Conservation (phyloP, 2,888 invertebrate genomes). For the Ligdia adustata region DNA sequence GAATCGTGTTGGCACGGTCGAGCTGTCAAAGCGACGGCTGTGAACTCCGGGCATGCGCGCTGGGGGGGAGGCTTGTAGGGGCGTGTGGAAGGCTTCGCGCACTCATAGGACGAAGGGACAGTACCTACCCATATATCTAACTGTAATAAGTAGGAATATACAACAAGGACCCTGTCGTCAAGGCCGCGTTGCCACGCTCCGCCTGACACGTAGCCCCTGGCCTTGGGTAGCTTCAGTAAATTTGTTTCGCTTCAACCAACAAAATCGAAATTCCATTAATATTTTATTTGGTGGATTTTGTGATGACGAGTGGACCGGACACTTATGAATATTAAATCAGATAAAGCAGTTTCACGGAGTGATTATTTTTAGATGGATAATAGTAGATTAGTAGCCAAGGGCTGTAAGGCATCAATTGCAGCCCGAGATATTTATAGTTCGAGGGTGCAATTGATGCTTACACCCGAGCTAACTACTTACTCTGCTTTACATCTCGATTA, state of each 20-base stretch:
- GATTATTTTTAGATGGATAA: too few species aligned
- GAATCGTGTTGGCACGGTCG: slow-evolving; percentile 68
- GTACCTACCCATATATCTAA: slow-evolving; percentile 45
- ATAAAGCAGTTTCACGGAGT: slow-evolving; percentile 1
- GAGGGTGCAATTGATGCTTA: too few species aligned
- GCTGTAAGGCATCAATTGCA: too few species aligned
- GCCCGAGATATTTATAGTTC: too few species aligned
- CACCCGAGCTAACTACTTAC: too few species aligned
- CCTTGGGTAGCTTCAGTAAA: slow-evolving; percentile 39
- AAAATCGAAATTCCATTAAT: slow-evolving; percentile 29
- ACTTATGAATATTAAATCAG: slow-evolving; percentile 6
- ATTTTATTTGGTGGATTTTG: slow-evolving; percentile 18
- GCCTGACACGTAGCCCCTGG: slow-evolving; percentile 54
- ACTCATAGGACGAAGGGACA: slow-evolving; percentile 68
- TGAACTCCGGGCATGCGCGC: slow-evolving; percentile 60
- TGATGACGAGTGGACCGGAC: neutral
- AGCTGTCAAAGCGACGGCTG: slow-evolving; percentile 61
- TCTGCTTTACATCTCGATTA: too few species aligned
- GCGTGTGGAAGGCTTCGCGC: slow-evolving; percentile 64
- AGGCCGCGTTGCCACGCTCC: slow-evolving; percentile 55
- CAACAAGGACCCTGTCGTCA: slow-evolving; percentile 51
- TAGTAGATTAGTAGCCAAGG: too few species aligned
- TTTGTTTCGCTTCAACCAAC: slow-evolving; percentile 29
- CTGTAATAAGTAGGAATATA: slow-evolving; percentile 31
- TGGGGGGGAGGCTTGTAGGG: slow-evolving; percentile 68